Evolutionary conservation across 2,797 vertebrate genomes (phyloP).

Genomic region (Adrianichthys oophorus): DNA sequence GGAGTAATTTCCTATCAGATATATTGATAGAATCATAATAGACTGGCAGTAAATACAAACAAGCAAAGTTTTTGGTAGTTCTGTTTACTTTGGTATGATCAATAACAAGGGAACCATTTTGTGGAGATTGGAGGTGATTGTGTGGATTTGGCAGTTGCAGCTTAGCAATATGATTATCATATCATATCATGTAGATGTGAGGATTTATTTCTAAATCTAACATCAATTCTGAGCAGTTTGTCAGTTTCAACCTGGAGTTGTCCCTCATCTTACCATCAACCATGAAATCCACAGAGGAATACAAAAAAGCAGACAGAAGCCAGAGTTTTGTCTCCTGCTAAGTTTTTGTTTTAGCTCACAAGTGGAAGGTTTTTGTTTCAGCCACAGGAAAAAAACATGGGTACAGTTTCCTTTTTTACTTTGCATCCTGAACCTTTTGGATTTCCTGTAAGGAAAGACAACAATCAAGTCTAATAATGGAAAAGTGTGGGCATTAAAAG

Average conservation of each 20-base stretch:
- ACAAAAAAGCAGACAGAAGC: constrained; percentile 8
- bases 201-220: too few species aligned
- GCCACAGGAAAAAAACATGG: constrained; percentile 5
- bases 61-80: background rate
- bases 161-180: too few species aligned
- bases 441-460: constrained; percentile 68
- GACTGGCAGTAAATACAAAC: background rate
- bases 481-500: background rate
- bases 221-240: too few species aligned
- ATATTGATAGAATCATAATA: background rate
- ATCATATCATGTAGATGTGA: too few species aligned
- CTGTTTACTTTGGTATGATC: too few species aligned
- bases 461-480: background rate
- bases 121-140: background rate
- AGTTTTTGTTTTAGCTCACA: constrained; percentile 9
- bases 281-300: background rate
- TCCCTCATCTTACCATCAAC: background rate
- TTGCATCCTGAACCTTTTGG: constrained; percentile 70
- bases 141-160: too few species aligned
- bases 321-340: constrained; percentile 5
- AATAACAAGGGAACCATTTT: background rate
- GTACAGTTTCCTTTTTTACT: constrained; percentile 38
- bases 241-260: too few species aligned
- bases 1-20: background rate
- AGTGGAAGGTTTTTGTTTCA: constrained; percentile 8